These are phyloP conservation scores for Myrmophylax atrothorax DNA, from an alignment of 2,113 vertebrate species.

Conservation along the genomic window DNA sequence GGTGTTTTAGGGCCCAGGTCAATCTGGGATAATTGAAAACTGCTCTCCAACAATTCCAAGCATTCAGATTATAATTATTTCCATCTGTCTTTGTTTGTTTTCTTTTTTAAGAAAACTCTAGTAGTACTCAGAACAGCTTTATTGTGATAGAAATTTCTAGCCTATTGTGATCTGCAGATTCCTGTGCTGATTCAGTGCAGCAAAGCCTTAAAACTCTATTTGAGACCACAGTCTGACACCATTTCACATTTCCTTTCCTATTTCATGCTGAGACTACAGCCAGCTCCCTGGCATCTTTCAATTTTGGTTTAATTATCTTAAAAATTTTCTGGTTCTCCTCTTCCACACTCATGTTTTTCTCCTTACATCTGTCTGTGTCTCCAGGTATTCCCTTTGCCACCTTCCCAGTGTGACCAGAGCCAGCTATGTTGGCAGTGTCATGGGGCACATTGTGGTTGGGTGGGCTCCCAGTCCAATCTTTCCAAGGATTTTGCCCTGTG, in stretches of 20 bases:
- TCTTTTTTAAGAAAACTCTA: constrained; percentile 15
- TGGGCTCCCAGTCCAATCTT: background rate
- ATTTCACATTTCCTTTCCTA: fast-evolving
- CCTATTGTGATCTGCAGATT: background rate
- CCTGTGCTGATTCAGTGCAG: background rate
- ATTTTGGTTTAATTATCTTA: background rate
- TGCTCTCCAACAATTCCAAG: background rate
- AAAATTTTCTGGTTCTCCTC: background rate
- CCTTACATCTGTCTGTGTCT: background rate
- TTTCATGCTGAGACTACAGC: background rate
- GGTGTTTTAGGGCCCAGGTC: background rate
- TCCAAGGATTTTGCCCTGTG: background rate
- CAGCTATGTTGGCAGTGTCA: fast-evolving
- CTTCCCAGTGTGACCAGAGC: fast-evolving
- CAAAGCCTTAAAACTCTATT: background rate
- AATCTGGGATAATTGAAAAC: background rate
- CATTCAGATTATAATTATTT: background rate
- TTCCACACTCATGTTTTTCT: background rate
- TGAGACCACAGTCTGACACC: background rate
- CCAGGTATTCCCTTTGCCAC: fast-evolving
- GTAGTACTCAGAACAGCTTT: background rate
- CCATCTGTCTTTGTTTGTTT: constrained; percentile 35
- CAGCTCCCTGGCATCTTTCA: fast-evolving
- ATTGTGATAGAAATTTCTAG: constrained; percentile 3
- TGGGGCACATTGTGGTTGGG: fast-evolving